Conservation (phyloP, 30 jellyfish, hydroid and myxozoan species). For the Aurelia aurita region DNA sequence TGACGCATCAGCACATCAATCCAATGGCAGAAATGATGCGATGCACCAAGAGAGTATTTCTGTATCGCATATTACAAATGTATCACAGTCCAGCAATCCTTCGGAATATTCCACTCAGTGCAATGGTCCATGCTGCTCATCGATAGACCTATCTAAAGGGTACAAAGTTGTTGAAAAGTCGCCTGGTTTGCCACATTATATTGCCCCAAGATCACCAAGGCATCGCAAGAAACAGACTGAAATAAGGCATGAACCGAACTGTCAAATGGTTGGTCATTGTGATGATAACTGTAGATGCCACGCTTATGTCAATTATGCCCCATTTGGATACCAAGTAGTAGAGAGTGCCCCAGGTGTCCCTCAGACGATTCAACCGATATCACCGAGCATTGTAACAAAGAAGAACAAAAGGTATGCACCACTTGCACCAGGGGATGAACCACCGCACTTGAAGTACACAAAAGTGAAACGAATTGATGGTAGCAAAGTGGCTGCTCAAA, state of each 20-base stretch:
- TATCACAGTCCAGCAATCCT: conserved; percentile 44
- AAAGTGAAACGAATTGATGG: conserved; percentile 97
- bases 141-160: conserved; percentile 47
- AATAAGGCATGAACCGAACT: conserved; percentile 41
- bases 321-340: conserved; percentile 86
- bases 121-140: conserved; percentile 86
- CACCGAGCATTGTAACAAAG: conserved; percentile 65
- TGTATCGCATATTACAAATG: conserved; percentile 11
- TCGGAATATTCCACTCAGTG: conserved; percentile 68
- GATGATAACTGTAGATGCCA: conserved; percentile 87
- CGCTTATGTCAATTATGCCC: conserved; percentile 73
- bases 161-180: conserved; percentile 82
- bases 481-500: conserved; percentile 95
- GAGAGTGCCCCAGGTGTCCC: conserved; percentile 89
- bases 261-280: conserved; percentile 75
- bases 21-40: conserved; percentile 29
- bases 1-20: conserved; percentile 10
- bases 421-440: conserved; percentile 93
- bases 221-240: conserved; percentile 47
- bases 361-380: conserved; percentile 79
- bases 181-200: conserved; percentile 64
- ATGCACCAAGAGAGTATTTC: conserved; percentile 30
- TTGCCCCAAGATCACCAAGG: conserved; percentile 62
- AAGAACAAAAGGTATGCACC: conserved; percentile 76
- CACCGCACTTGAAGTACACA: conserved; percentile 97